A percentile compares a stretch with the other conserved stretches of the same genome.
These are phyloP conservation scores for Drosophila subpulchrella DNA, from an alignment of 1,140 invertebrate genomes.

Conservation along the genomic window DNA sequence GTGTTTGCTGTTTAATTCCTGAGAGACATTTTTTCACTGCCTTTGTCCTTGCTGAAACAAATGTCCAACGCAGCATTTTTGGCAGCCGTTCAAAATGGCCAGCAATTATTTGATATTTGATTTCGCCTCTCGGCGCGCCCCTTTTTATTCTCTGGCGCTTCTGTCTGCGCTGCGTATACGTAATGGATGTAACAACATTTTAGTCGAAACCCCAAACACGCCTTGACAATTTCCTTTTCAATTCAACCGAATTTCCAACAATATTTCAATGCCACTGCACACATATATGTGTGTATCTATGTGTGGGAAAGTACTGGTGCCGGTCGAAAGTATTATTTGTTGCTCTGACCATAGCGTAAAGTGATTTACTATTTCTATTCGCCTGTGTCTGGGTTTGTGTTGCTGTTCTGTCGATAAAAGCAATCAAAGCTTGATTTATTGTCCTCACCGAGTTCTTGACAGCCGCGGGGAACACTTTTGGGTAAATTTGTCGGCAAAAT, in stretches of 20 bases:
- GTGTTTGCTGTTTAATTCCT: constrained; percentile 30
- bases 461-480: constrained; percentile 17
- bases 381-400: constrained; percentile 17
- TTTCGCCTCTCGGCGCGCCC: constrained; percentile 6
- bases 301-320: constrained; percentile 20
- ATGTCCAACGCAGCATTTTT: constrained; percentile 47
- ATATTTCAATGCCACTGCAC: constrained; percentile 41
- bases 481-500: constrained; percentile 26
- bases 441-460: constrained; percentile 24
- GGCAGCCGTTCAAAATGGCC: constrained; percentile 64
- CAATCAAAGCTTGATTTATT: constrained; percentile 61
- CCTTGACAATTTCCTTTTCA: constrained; percentile 43
- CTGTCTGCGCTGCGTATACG: constrained; percentile 58
- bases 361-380: constrained; percentile 48
- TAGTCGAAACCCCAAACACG: constrained; percentile 24
- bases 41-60: constrained; percentile 28
- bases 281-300: background rate
- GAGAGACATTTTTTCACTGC: background rate
- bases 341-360: constrained; percentile 39
- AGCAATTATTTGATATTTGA: constrained; percentile 72
- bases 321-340: constrained; percentile 36
- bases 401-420: constrained; percentile 54
- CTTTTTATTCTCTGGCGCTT: constrained; percentile 38
- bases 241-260: constrained; percentile 30
- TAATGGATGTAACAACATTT: constrained; percentile 43